Base-by-base conservation (phyloP, 2,888 invertebrate species). In the Lacanobia wlatinum region DNA sequence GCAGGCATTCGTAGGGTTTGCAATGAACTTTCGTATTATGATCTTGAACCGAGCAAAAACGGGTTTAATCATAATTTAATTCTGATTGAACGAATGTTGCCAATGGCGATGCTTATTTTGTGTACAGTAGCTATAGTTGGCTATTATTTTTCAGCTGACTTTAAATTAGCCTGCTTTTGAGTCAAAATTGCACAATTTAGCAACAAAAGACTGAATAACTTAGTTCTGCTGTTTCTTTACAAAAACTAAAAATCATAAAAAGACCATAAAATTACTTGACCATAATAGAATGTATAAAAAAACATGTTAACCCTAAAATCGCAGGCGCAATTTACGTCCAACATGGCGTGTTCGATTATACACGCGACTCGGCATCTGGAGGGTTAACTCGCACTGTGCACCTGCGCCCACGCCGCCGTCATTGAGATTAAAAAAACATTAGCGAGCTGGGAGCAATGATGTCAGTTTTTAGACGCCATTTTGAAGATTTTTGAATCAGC, bases 341-440 rank as follows among this genome's bases (percentile, higher is more conserved):
- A 84, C 82, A 85, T 85, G 85, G 77, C 87, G 86, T 78, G 82
- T 72, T 78, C 86, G 76, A 86, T 86, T 84, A 82, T 70, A 83
- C 87, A 86, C 86, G 86, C 86, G 87, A 87, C 78, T 68, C 69
- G 76, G 83, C 86, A 86, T 87, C 79, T 86, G 86, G 82, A 72
- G 56, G 79, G 77, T 75, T 65, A 60, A 23, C 63, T 65, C 69
- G 76, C 46, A 21, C 50, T 16, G 8, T 70, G 73, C 86, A 87
- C 87, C 87, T 86, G 87, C 86, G 85, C 81, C 75, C 61, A 73
- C 83, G 87, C 86, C 48, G 53, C 34, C 16, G 53, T 38, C 34
- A 16, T 73, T 67, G 62, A 71, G 71, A 81, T 85, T 85, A 87
- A 85, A 87, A 85, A 83, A 83, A 85, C 81, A 85, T 83, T 82